A percentile compares a stretch with the other conserved stretches of the same genome.
Conservation (phyloP, 1,140 invertebrate species). For the Limonius californicus region DNA sequence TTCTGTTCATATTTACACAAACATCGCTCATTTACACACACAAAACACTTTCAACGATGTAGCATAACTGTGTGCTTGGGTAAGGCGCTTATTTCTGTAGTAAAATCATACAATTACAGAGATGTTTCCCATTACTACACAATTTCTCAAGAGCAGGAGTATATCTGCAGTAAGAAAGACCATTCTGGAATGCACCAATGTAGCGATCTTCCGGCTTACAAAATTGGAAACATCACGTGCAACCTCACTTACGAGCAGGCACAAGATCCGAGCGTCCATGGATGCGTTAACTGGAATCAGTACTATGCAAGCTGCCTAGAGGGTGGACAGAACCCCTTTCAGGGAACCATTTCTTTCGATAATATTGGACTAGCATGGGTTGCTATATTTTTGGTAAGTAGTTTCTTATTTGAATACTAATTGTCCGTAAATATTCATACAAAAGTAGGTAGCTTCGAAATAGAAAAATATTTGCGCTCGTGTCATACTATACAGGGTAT, state of each 20-base stretch:
- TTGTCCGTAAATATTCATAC: no score
- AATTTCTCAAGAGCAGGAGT: constrained; percentile 87
- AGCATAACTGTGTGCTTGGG: background rate
- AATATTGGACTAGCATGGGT: constrained; percentile 99
- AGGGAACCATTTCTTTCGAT: constrained; percentile 98
- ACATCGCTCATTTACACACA: no score
- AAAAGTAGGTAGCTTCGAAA: no score
- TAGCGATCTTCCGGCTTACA: constrained; percentile 76
- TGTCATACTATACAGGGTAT: no score
- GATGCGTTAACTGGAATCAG: constrained; percentile 98
- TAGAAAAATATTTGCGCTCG: no score
- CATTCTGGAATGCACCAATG: constrained; percentile 96
- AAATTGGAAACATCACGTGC: constrained; percentile 64
- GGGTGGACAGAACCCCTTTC: constrained; percentile 94
- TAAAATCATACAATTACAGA: constrained; percentile 44
- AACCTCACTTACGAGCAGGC: constrained; percentile 50
- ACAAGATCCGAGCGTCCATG: constrained; percentile 47
- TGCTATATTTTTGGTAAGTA: constrained; percentile 95
- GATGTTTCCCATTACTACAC: constrained; percentile 73
- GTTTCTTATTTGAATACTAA: no score
- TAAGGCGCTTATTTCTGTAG: background rate
- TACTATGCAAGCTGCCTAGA: constrained; percentile 95
- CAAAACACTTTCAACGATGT: no score
- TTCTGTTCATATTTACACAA: no score
- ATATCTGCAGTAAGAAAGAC: constrained; percentile 92